Base-by-base conservation (phyloP, 2,888 invertebrate genomes). In the Napeogenes sylphis region DNA sequence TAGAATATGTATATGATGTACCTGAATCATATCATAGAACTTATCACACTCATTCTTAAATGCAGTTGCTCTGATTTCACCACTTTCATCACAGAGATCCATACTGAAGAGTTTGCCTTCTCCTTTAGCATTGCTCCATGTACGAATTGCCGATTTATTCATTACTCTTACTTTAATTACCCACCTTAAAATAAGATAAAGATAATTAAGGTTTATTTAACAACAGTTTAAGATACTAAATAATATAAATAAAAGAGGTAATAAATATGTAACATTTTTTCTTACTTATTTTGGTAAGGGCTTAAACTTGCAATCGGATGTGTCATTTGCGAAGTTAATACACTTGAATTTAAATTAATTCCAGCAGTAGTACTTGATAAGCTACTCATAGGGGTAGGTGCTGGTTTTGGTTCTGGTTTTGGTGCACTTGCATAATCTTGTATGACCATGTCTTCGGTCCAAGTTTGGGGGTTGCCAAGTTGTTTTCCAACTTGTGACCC, bases 101-200 rank as follows among this genome's bases (percentile, higher is more conserved):
- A 98, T 93, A 66, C 94, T 96, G 82, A 99, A 99, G 3, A 99
- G 90, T 80, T 97, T 97, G 0, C 99, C 99, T 83, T 98, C 98
- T 0, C 98, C 98, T 63, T 93, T 92, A 0, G 97, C 94, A 84
- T 99, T 99, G 67, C 94, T 96, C 97, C 98, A 99, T 0, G 94
- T 95, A 63, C 96, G 93, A 55, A 99, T 93, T 0, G 91, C 78
- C 0, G 95, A 92, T 81, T 99, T 99, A 72, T 92, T 93, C 64
- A 95, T 95, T 0, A 99, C 96, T 58, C 98, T 92, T 2, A 95
- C 99, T 80, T 96, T 96, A 64, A 99, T 96, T 2, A 96, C 94
- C 98, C 98, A 99, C 75, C 95, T 95, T 70, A 30, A 75, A 73
- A 54, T 47, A 59, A 30, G 4, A 6, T 14, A 14, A 14, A 4